Evolutionary conservation across 2,888 invertebrate genomes (phyloP), one percentile per base, ranked within the genome.

Genomic region (Molorchus minor): DNA sequence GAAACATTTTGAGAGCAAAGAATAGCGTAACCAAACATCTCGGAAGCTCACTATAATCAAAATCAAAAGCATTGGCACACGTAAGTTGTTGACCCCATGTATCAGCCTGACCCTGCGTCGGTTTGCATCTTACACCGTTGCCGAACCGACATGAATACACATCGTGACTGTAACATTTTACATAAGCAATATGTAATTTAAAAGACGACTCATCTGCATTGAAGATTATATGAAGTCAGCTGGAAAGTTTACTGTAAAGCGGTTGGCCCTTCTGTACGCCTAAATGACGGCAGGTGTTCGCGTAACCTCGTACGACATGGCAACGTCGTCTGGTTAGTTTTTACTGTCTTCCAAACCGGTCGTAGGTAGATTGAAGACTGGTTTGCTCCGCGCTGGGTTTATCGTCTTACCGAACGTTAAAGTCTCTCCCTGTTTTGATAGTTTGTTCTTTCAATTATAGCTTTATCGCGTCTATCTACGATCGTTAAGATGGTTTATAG

Each of bases 291-390:
- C 69, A 69, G 69, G 69, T 69, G 69, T 56, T 62, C 56, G 52
- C 49, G 61, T 69, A 64, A 69, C 69, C 69, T 69, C 65, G 64
- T 38, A 46, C 57, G 43, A 60, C 33, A 44, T 56, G 69, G 67
- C 70, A 70, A 70, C 68, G 57, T 5, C 41, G 65, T 36, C 38
- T 20, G 61, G 67, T 65, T 61, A 65, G 66, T 69, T 69, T 69
- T 64, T 67, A 58, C 63, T 59, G 63, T 61, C 55, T 44, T 62
- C 52, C 52, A 57, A 69, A 69, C 69, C 65, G 67, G 68, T 69
- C 65, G 64, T 43, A 44, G 54, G 54, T 64, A 61, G 58, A 64
- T 56, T 51, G 56, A 56, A 61, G 61, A 58, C 61, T 59, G 58
- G 64, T 58, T 61, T 56, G 29, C 30, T 35, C 7, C 13, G 36